phyloP scores from a whole-genome alignment of 2,888 invertebrate species.

The Cactoblastis cactorum region DNA sequence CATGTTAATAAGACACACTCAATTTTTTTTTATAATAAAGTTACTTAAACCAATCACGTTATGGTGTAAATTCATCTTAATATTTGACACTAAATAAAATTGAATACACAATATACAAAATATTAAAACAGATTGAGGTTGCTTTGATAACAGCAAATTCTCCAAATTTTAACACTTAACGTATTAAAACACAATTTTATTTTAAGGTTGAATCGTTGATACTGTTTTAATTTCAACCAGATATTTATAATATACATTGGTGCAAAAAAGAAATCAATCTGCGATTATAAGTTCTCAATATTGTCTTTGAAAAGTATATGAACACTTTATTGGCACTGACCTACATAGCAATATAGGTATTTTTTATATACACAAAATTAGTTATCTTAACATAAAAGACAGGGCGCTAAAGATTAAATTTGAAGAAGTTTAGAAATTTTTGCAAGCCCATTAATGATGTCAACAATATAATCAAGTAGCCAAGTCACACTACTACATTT shows the following conservation, averaged over 20 bases:
- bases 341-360: not conserved
- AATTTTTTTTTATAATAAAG: not conserved
- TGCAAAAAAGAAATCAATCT: not conserved
- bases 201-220: not conserved
- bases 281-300: not conserved
- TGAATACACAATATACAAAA: constrained; percentile 37
- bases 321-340: not conserved
- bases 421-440: no score
- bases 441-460: no score
- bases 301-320: not conserved
- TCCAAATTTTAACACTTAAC: not conserved
- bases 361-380: no score
- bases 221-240: not conserved
- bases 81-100: constrained; percentile 21
- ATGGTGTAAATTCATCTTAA: constrained; percentile 7
- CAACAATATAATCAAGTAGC: no score
- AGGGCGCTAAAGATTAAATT: no score
- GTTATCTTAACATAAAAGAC: no score
- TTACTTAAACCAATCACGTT: not conserved
- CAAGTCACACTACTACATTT: no score
- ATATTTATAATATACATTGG: not conserved
- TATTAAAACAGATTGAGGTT: constrained; percentile 36
- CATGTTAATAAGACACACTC: not conserved
- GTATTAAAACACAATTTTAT: not conserved
- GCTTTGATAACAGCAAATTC: constrained; percentile 31